Base-by-base conservation (phyloP, 2,888 invertebrate species). In the Chromoteleia sp. region DNA sequence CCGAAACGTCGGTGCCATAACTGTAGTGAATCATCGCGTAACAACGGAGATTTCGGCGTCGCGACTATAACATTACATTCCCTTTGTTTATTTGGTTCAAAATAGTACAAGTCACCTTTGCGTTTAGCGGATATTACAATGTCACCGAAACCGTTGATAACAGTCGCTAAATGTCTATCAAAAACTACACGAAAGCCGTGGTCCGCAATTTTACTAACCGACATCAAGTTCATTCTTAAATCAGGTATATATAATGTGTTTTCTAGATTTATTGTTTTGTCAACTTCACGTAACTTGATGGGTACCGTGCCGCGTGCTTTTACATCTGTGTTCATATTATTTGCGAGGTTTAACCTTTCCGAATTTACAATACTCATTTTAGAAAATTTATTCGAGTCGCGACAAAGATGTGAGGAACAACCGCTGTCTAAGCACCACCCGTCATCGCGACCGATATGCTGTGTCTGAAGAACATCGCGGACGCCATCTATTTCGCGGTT, bases 351-450 rank as follows among this genome's bases (percentile, higher is more conserved):
- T 25, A 25, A 25, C 6, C 3, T 25, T 2, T 25, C 25, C 25
- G 25, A 17, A n/a, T n/a, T n/a, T n/a, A n/a, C n/a, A n/a, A n/a
- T n/a, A n/a, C n/a, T n/a, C n/a, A n/a, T n/a, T n/a, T n/a, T n/a
- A n/a, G 73, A 43, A 15, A 63, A 73, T n/a, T 17, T 54, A 17
- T 54, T 36, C 0, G 33, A n/a, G 39, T 82, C 36, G 1, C 63
- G 71, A 15, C 84, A 83, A 8, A 84, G 3, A 5, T 83, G 83
- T 0, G 79, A 80, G 0, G 54, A 75, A 56, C 79, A 76, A 0
- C 79, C 79, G 25, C 82, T 82, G 30, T 75, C 78, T 6, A 82
- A 4, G 41, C 73, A 59, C 52, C 63, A 81, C 14, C 19, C 14
- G 2, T 50, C 14, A 14, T 3, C 14, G 8, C 39, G 36, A 10